phyloP scores from a whole-genome alignment of 2,888 invertebrate species.

The Leptopilina myrica region DNA sequence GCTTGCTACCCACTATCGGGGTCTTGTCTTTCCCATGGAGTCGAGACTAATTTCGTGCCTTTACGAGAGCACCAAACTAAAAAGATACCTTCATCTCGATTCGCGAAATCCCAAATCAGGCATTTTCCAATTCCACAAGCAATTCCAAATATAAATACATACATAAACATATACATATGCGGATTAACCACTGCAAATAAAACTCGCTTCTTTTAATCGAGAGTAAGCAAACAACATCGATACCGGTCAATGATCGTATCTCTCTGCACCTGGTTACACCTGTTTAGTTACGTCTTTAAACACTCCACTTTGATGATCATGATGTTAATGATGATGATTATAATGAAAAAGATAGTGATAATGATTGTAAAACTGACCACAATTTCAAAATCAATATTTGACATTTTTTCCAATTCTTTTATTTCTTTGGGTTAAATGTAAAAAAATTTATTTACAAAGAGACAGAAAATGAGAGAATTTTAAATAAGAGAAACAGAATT shows the following conservation, averaged over 20 bases:
- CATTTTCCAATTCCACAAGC: slow-evolving; percentile 41
- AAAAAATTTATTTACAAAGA: no score
- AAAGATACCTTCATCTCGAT: slow-evolving; percentile 44
- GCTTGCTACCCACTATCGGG: slow-evolving; percentile 73
- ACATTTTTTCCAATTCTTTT: neutral
- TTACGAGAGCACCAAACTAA: slow-evolving; percentile 68
- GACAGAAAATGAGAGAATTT: no score
- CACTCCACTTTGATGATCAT: slow-evolving; percentile 8
- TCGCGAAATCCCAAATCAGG: slow-evolving; percentile 25
- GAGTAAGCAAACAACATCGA: slow-evolving; percentile 14
- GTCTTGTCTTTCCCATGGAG: slow-evolving; percentile 77
- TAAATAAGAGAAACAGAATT: no score
- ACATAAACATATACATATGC: no score
- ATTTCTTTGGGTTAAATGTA: neutral
- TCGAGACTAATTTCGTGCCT: slow-evolving; percentile 76
- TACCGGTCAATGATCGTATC: slow-evolving; percentile 53
- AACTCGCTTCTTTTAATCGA: slow-evolving; percentile 42
- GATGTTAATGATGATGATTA: neutral
- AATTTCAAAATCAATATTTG: neutral
- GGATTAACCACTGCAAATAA: no score
- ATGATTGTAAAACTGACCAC: neutral
- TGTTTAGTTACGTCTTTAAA: slow-evolving; percentile 50
- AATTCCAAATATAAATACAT: no score
- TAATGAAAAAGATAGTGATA: slow-evolving; percentile 1
- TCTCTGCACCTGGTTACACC: slow-evolving; percentile 55